Evolutionary conservation across 2,113 vertebrate genomes (phyloP).

Genomic region (Felis chaus): DNA sequence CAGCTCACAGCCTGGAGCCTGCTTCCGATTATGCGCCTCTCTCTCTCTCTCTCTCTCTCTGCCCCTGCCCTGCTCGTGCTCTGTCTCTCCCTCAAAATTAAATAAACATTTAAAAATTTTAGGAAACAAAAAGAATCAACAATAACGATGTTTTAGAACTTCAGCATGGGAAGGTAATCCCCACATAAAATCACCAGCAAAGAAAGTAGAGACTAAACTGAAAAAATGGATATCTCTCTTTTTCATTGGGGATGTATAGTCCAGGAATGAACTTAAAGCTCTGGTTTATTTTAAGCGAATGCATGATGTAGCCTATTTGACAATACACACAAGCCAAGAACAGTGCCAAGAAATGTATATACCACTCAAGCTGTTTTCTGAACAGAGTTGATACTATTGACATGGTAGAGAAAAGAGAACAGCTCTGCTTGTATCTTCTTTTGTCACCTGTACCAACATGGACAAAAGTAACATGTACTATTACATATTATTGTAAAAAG

Average conservation of each 20-base stretch:
- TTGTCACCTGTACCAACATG: background rate
- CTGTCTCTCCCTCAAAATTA: too few relatives aligned
- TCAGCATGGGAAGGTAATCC: background rate
- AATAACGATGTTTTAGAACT: background rate
- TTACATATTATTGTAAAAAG: background rate
- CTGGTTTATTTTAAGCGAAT: slow-evolving; percentile 34
- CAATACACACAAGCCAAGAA: background rate
- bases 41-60: too few relatives aligned
- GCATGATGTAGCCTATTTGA: background rate
- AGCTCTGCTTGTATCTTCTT: background rate
- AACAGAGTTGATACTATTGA: background rate
- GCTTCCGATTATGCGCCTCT: too few relatives aligned
- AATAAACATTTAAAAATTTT: too few relatives aligned
- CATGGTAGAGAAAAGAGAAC: background rate
- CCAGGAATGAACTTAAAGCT: background rate
- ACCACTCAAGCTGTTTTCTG: background rate
- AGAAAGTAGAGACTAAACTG: background rate
- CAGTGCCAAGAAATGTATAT: background rate
- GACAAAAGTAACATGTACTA: background rate
- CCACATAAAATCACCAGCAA: background rate
- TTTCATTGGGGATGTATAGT: background rate
- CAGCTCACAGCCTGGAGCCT: too few relatives aligned
- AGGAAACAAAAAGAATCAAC: background rate
- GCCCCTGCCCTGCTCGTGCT: too few relatives aligned
- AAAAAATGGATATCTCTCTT: background rate